Evolutionary conservation across 2,113 vertebrate species (phyloP), one percentile per base, ranked within the genome.

Genomic region (Tetraodon nigroviridis): DNA sequence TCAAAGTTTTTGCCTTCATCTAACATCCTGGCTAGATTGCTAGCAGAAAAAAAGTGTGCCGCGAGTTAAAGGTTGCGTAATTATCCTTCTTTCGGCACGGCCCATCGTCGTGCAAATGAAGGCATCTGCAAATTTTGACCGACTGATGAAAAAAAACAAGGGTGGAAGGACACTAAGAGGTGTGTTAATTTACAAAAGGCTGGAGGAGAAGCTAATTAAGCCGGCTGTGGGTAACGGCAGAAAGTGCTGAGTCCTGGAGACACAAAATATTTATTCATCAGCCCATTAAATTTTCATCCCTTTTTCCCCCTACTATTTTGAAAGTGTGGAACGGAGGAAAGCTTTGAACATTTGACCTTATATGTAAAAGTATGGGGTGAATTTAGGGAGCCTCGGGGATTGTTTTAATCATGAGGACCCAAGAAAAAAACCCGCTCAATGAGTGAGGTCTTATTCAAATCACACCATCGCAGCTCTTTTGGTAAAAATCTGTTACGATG

Each of bases 181-280:
- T 66, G 85, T 83, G 82, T 86, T 88, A 59, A 82, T 87, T 88
- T 84, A 79, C 69, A 78, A 84, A 82, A 83, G 73, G 78, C 84
- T 84, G 47, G 53, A 73, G 77, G 84, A 87, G 70, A 80, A 80
- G 73, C 81, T 88, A 84, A 89, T 89, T 88, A 89, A 88, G 78
- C 72, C 73, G 67, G 76, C 81, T 83, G 74, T 52, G 64, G 78
- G 79, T n/a, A 46, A 46, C 15, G n/a, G n/a, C 12, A 80, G 71
- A 86, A 88, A 88, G 78, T 85, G 86, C 83, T 87, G 84, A 86
- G 87, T 86, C 80, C 80, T 76, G 73, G 75, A 83, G 84, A 85
- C 82, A 85, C 80, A 85, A 84, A 86, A 89, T 89, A 89, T 90
- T 90, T 89, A 89, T 88, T 89, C 85, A 86, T 87, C 79, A 83